These are phyloP conservation scores for Sebastes wilsoni DNA, from an alignment of 2,797 vertebrate genomes.

Conservation along the genomic window DNA sequence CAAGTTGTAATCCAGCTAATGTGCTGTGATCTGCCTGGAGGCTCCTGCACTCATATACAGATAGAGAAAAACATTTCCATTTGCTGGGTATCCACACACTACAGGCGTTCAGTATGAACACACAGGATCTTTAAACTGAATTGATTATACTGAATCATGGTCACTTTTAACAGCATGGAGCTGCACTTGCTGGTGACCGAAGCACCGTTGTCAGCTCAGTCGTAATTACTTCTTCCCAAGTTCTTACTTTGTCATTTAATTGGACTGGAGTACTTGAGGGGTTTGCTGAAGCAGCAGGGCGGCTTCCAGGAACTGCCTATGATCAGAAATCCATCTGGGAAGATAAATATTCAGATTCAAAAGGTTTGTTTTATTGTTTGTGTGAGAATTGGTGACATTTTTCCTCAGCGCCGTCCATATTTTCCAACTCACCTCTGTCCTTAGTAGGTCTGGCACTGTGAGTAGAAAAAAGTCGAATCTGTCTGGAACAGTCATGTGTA, in stretches of 20 bases:
- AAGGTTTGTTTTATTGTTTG: neutral
- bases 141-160: neutral
- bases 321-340: neutral
- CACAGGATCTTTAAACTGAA: neutral
- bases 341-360: neutral
- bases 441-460: neutral
- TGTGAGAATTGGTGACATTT: neutral
- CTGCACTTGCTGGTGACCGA: neutral
- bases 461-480: neutral
- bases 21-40: neutral
- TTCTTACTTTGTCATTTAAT: neutral
- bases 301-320: neutral
- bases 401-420: neutral
- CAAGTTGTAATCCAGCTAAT: neutral
- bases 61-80: neutral
- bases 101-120: neutral
- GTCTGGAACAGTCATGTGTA: neutral
- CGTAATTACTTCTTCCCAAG: neutral
- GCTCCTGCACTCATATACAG: neutral
- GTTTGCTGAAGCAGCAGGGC: neutral
- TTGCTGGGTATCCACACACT: neutral
- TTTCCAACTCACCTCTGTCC: constrained; percentile 8
- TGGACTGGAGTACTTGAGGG: neutral
- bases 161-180: neutral
- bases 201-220: neutral